A percentile compares a stretch with the other conserved stretches of the same genome.
Conservation (phyloP, 2,113 vertebrate species). For the Dasyornis broadbenti region DNA sequence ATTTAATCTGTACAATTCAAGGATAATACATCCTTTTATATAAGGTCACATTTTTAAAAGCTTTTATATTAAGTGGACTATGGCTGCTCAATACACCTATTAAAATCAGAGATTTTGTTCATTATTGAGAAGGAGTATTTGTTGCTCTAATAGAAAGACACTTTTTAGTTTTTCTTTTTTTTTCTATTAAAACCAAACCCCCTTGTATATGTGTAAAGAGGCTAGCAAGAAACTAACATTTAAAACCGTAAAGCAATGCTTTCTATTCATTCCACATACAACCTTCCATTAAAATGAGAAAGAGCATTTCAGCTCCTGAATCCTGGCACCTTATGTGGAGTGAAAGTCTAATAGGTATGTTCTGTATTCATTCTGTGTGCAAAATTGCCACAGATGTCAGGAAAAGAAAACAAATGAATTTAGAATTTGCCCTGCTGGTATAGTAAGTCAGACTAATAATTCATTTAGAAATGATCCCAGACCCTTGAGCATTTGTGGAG, state of each 20-base stretch:
- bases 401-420: constrained; percentile 8
- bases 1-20: not conserved
- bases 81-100: not conserved
- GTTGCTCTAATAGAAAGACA: not conserved
- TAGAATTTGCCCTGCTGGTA: not conserved
- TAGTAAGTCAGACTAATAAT: not conserved
- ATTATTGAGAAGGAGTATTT: not conserved
- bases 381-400: not conserved
- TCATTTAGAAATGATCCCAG: not conserved
- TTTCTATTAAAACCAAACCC: not conserved
- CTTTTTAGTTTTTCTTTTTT: not conserved
- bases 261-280: not conserved
- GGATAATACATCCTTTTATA: not conserved
- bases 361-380: not conserved
- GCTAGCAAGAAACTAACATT: not conserved
- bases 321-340: not conserved
- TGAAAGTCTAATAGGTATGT: not conserved
- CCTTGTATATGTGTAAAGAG: not conserved
- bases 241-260: not conserved
- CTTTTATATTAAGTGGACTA: not conserved
- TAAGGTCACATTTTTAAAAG: not conserved
- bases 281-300: not conserved
- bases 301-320: not conserved
- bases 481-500: not conserved
- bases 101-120: not conserved